Conservation (phyloP, 2,113 vertebrate genomes). For the Vanacampus margaritifer region DNA sequence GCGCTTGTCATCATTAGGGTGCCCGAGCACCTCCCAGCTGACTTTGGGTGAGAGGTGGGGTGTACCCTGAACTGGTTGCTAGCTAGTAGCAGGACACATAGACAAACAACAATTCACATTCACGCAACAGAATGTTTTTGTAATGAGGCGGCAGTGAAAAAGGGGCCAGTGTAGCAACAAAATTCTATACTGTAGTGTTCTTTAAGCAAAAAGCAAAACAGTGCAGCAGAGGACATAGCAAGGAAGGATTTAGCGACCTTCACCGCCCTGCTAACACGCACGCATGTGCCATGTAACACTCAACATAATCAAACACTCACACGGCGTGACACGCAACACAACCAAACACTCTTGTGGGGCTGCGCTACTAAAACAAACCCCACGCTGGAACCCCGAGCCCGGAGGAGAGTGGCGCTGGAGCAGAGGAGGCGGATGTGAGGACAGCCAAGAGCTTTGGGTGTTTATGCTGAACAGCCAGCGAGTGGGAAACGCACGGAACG, state of each 20-base stretch:
- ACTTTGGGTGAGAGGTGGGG: not conserved
- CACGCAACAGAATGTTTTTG: not conserved
- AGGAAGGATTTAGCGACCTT: conserved; percentile 57
- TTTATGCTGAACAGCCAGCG: conserved; percentile 62
- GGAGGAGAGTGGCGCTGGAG: conserved; percentile 39
- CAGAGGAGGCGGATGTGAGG: conserved; percentile 52
- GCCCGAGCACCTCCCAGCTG: not conserved
- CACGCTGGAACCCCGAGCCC: conserved; percentile 33
- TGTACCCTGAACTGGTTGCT: not conserved
- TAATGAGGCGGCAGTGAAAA: too few species aligned
- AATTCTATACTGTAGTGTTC: not conserved
- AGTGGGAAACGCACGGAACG: conserved; percentile 64
- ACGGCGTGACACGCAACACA: conserved; percentile 66
- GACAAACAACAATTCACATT: not conserved
- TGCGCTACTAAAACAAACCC: conserved; percentile 70
- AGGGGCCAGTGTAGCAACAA: too few species aligned
- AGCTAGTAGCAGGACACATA: not conserved
- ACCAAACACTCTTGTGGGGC: conserved; percentile 65
- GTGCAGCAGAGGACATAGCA: conserved; percentile 56
- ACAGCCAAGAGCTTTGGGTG: conserved; percentile 52
- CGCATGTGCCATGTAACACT: conserved; percentile 37
- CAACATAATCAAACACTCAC: conserved; percentile 65
- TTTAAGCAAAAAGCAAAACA: conserved; percentile 48
- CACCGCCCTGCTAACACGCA: conserved; percentile 46
- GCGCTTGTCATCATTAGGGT: not conserved